Evolutionary conservation across 2,797 vertebrate genomes (phyloP).

Genomic region (Botia kubotai): DNA sequence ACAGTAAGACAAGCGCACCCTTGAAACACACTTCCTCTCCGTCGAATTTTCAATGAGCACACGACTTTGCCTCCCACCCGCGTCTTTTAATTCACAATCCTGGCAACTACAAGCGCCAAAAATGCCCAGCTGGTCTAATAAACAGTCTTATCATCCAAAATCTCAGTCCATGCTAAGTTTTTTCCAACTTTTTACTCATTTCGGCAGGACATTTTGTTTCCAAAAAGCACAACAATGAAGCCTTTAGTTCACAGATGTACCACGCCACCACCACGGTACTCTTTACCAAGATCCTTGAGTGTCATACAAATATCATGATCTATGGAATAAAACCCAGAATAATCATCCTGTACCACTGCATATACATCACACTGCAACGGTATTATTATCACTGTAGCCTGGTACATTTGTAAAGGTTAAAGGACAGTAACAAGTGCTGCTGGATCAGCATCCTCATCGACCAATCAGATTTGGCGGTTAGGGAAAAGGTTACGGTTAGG

Average conservation of each 20-base stretch:
- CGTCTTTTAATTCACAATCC: conserved; percentile 43
- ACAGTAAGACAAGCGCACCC: conserved; percentile 23
- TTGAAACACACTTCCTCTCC: conserved; percentile 10
- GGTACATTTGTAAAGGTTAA: too few relatives aligned
- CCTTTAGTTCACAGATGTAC: background rate
- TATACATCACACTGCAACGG: too few relatives aligned
- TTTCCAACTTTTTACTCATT: conserved; percentile 15
- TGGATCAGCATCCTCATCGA: too few relatives aligned
- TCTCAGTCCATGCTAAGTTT: conserved; percentile 7
- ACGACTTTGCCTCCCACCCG: conserved; percentile 34
- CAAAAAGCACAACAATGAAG: background rate
- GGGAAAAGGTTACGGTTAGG: background rate
- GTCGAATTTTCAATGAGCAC: conserved; percentile 49
- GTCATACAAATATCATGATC: too few relatives aligned
- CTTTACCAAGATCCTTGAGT: background rate
- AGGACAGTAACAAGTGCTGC: too few relatives aligned
- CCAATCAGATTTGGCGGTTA: background rate
- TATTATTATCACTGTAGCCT: too few relatives aligned
- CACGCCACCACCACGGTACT: background rate
- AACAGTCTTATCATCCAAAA: conserved; percentile 38
- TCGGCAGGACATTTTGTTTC: conserved; percentile 11
- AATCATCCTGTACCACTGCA: too few relatives aligned
- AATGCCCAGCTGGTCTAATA: conserved; percentile 42
- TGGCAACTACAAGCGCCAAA: conserved; percentile 27
- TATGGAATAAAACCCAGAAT: too few relatives aligned